These are phyloP conservation scores for Erpornis zantholeuca DNA, from an alignment of 2,113 vertebrate genomes.

Conservation along the genomic window DNA sequence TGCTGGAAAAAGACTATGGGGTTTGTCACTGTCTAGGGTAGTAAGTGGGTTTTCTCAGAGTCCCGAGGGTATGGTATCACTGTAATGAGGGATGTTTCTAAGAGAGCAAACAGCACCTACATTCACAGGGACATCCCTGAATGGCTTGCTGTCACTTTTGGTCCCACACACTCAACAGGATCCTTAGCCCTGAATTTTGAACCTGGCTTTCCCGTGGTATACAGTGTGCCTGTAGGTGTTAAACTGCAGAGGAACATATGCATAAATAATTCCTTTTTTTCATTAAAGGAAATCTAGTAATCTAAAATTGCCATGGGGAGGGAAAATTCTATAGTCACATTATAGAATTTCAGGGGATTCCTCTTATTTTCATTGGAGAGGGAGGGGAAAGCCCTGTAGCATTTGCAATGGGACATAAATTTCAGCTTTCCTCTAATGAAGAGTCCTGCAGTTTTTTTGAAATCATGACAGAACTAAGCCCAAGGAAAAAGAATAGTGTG, in stretches of 20 bases:
- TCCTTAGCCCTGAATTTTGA: neutral
- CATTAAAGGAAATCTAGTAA: neutral
- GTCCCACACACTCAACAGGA: neutral
- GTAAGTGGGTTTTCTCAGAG: neutral
- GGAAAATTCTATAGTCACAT: neutral
- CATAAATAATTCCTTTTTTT: neutral
- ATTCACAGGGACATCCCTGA: neutral
- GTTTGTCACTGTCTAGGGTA: neutral
- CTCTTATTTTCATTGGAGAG: neutral
- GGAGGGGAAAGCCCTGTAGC: neutral
- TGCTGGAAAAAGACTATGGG: neutral
- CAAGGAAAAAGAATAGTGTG: conserved; percentile 1
- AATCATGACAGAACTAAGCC: conserved; percentile 12
- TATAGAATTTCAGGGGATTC: neutral
- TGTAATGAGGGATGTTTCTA: neutral
- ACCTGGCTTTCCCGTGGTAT: neutral
- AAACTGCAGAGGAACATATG: neutral
- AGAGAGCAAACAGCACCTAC: neutral
- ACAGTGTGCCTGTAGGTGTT: neutral
- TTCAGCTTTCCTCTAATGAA: conserved; percentile 22
- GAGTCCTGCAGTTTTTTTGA: conserved; percentile 21
- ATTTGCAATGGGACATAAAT: neutral
- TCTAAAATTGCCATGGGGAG: neutral
- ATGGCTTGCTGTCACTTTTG: neutral
- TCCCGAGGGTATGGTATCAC: neutral